phyloP scores from a whole-genome alignment of 2,888 invertebrate genomes.

The Drosophila cracens region DNA sequence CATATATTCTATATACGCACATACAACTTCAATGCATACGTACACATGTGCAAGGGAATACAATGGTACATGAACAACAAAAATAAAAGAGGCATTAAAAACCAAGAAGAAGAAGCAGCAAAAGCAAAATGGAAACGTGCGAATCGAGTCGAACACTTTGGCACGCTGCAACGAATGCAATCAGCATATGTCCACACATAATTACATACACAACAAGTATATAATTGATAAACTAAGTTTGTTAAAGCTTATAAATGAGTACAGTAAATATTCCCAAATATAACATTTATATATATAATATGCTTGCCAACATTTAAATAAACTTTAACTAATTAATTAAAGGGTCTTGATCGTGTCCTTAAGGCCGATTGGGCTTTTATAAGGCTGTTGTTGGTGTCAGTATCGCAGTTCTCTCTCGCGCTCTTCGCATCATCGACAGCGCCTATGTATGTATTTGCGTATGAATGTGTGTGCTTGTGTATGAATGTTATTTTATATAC shows the following conservation, averaged over 20 bases:
- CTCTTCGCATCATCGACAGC: slow-evolving; percentile 61
- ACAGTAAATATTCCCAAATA: neutral
- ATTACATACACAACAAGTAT: too few relatives aligned
- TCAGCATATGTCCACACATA: neutral
- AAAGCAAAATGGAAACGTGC: slow-evolving; percentile 16
- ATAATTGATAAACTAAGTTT: accelerated
- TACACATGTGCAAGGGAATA: slow-evolving; percentile 26
- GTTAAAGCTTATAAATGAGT: neutral
- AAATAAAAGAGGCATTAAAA: slow-evolving; percentile 59
- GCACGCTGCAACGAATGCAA: slow-evolving; percentile 18
- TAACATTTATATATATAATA: neutral
- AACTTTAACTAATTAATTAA: neutral
- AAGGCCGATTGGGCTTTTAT: slow-evolving; percentile 1
- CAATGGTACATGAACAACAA: slow-evolving; percentile 54
- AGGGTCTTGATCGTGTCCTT: slow-evolving; percentile 19
- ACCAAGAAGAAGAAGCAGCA: slow-evolving; percentile 21
- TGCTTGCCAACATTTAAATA: neutral
- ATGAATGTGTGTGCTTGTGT: slow-evolving; percentile 2
- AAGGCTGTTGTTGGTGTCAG: slow-evolving; percentile 35
- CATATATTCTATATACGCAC: slow-evolving; percentile 9
- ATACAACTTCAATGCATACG: slow-evolving; percentile 6
- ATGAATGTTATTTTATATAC: slow-evolving; percentile 34
- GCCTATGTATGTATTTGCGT: slow-evolving; percentile 30
- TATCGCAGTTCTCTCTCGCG: slow-evolving; percentile 40
- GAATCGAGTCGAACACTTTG: slow-evolving; percentile 8